These are phyloP conservation scores for Ischnus inquisitorius DNA, from an alignment of 2,888 invertebrate genomes.

Conservation along the genomic window DNA sequence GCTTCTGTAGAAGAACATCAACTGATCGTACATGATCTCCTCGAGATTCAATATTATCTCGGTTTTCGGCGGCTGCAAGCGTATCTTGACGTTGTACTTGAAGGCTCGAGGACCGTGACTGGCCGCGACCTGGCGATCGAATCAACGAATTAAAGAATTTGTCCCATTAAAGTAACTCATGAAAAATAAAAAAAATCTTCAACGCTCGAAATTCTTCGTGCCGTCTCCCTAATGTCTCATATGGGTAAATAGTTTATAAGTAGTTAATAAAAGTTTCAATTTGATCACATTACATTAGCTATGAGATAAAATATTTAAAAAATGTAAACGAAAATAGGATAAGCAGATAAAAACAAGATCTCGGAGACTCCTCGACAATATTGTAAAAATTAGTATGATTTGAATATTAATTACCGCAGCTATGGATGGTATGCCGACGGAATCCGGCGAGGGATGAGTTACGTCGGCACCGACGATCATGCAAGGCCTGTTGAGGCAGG, in stretches of 20 bases:
- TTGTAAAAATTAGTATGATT: background rate
- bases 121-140: slow-evolving; percentile 88
- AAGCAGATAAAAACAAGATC: no score
- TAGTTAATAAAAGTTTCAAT: no score
- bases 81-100: slow-evolving; percentile 91
- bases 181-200: no score
- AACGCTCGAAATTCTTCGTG: no score
- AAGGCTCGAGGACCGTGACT: slow-evolving; percentile 90
- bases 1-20: slow-evolving; percentile 87
- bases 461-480: slow-evolving; percentile 96
- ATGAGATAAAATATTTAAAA: no score
- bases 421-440: slow-evolving; percentile 86
- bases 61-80: slow-evolving; percentile 90
- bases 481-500: slow-evolving; percentile 86
- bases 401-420: slow-evolving; percentile 85
- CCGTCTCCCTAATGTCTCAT: no score
- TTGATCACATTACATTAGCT: no score
- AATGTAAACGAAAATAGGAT: no score
- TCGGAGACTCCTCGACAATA: no score
- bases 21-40: slow-evolving; percentile 89
- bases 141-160: background rate
- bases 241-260: no score
- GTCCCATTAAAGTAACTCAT: background rate
- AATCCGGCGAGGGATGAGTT: slow-evolving; percentile 94
- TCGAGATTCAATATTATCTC: slow-evolving; percentile 93